These are phyloP conservation scores for Molossus alvarezi DNA, from an alignment of 2,797 vertebrate species.

Conservation along the genomic window DNA sequence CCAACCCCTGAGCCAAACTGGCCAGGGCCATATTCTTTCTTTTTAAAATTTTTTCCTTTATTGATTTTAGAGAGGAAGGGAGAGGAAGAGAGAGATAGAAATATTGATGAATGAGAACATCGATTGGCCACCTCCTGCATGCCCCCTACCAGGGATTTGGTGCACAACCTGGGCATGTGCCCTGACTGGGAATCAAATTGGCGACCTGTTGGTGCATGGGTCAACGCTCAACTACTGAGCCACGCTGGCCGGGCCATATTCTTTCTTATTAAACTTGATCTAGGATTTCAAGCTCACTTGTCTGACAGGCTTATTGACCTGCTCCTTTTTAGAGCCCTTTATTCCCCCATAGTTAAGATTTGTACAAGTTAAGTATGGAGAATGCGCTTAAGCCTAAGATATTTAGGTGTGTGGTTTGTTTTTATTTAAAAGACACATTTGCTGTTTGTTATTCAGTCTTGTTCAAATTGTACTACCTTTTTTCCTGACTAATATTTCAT, in stretches of 20 bases:
- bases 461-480: slow-evolving; percentile 41
- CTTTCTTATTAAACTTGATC: not conserved
- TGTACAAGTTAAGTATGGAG: not conserved
- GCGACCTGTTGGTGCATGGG: too few species aligned
- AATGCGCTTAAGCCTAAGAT: slow-evolving; percentile 22
- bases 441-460: slow-evolving; percentile 35
- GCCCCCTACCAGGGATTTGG: too few species aligned
- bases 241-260: not conserved
- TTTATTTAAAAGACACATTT: slow-evolving; percentile 46
- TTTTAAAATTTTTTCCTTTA: not conserved
- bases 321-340: not conserved
- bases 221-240: too few species aligned
- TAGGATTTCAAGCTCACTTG: not conserved
- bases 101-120: too few species aligned
- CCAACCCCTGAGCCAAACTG: too few species aligned
- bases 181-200: too few species aligned
- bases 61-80: too few species aligned
- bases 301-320: slow-evolving; percentile 31
- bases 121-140: too few species aligned
- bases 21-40: not conserved
- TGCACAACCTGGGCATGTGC: too few species aligned
- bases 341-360: not conserved
- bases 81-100: too few species aligned
- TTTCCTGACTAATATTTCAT: slow-evolving; percentile 7
- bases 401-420: slow-evolving; percentile 18